A percentile compares a stretch with the other conserved stretches of the same genome.
Evolutionary conservation across 2,797 vertebrate species (phyloP).

Genomic region (Acridotheres tristis): DNA sequence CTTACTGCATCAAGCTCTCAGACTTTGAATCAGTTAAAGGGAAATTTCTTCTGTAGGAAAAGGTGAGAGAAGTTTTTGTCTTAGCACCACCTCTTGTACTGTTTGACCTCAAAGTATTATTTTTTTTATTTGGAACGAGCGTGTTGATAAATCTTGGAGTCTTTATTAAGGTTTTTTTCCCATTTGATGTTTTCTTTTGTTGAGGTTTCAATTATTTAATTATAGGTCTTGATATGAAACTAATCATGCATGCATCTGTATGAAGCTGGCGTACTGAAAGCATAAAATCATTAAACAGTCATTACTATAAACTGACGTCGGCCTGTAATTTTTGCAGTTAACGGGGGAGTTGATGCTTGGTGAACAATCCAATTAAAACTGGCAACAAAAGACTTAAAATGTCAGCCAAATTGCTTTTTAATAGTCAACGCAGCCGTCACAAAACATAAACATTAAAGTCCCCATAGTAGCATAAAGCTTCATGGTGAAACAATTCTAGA

Average conservation of each 20-base stretch:
- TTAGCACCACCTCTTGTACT: not conserved
- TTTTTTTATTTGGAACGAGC: slow-evolving; percentile 45
- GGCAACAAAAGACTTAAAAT: slow-evolving; percentile 85
- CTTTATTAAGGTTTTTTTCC: slow-evolving; percentile 66
- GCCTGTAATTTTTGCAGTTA: slow-evolving; percentile 83
- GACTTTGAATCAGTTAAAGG: not conserved
- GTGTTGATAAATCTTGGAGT: slow-evolving; percentile 52
- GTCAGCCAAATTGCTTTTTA: slow-evolving; percentile 88
- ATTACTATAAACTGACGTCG: slow-evolving; percentile 80
- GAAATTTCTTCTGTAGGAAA: not conserved
- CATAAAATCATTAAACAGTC: slow-evolving; percentile 82
- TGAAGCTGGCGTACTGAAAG: slow-evolving; percentile 75
- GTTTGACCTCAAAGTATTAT: slow-evolving; percentile 48
- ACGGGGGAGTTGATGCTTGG: slow-evolving; percentile 84
- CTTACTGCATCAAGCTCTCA: not conserved
- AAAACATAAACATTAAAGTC: slow-evolving; percentile 85
- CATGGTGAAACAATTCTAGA: slow-evolving; percentile 81
- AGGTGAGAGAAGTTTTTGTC: slow-evolving; percentile 4
- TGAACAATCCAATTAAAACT: slow-evolving; percentile 88
- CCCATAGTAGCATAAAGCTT: slow-evolving; percentile 80
- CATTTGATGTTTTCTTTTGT: slow-evolving; percentile 65
- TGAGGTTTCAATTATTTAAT: slow-evolving; percentile 80
- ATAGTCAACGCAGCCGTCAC: slow-evolving; percentile 82
- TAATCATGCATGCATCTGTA: slow-evolving; percentile 76
- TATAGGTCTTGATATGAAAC: slow-evolving; percentile 80